Evolutionary conservation across 2,113 vertebrate species (phyloP), one percentile per base, ranked within the genome.

Genomic region (Otus sunia): DNA sequence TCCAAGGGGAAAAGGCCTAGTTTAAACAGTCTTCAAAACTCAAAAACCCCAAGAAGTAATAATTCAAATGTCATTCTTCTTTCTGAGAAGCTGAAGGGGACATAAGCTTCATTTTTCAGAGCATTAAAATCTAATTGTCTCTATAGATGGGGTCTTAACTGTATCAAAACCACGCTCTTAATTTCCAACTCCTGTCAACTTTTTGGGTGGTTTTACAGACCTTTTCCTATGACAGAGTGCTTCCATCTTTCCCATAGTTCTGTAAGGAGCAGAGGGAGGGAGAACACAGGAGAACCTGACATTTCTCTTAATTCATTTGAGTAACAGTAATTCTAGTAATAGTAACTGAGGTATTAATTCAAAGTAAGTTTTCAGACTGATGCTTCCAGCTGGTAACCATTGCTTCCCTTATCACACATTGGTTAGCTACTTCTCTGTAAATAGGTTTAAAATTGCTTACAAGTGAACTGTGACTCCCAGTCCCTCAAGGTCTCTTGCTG

Each of bases 401-500:
- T 55, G 56, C 58, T 82, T 84, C 56, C 52, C 50, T 71, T 79
- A 76, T 60, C 92, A 95, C 25, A 64, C 22, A 53, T 32, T 68
- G 95, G 90, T 91, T 76, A 91, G 43, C 56, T 34, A 72, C 41
- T 60, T 92, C 63, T 95, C 94, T 93, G 82, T 53, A 62, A 75
- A 83, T 16, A 68, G 19, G 12, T 74, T 86, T 72, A 83, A 90
- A 97, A 94, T 86, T 36, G 79, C 99, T 99, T 97, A 99, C 99
- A 98, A 83, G 98, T 99, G 98, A 99, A 99, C 93, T 99, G 99
- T 64, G 98, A 97, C 91, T 99, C 99, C 99, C 99, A 99, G 97
- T 99, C 99, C 62, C 95, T 97, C 86, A 99, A 98, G 80, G 99
- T 98, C 97, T 99, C 99, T 96, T 98, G 98, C 97, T 99, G 99